A percentile compares a stretch with the other conserved stretches of the same genome.
Evolutionary conservation across 2,113 vertebrate species (phyloP).

Genomic region (Trichomycterus rosablanca): DNA sequence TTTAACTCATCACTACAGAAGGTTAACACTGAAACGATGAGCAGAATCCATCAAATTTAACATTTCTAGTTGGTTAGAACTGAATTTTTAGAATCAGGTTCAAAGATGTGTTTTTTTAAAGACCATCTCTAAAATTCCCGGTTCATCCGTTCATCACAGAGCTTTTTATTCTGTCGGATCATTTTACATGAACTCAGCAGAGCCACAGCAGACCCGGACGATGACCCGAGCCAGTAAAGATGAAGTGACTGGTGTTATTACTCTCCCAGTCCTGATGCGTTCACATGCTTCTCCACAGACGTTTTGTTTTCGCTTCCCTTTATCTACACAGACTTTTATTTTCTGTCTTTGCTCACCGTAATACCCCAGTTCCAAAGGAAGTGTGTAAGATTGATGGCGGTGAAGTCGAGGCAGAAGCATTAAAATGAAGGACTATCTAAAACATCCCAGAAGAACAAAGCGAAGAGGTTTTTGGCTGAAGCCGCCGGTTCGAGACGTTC

Average conservation of each 20-base stretch:
- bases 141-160: too few relatives aligned
- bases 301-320: conserved; percentile 22
- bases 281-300: background rate
- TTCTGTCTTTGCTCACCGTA: conserved; percentile 8
- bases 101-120: too few relatives aligned
- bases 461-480: conserved; percentile 35
- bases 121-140: too few relatives aligned
- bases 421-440: conserved; percentile 29
- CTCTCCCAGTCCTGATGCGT: conserved; percentile 11
- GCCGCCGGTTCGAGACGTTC: conserved; percentile 11
- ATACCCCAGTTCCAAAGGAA: conserved; percentile 25
- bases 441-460: conserved; percentile 29
- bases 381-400: conserved; percentile 32
- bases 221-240: conserved; percentile 23
- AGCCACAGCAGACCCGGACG: conserved; percentile 23
- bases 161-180: conserved; percentile 13
- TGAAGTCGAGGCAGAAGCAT: conserved; percentile 25
- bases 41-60: too few relatives aligned
- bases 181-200: conserved; percentile 11
- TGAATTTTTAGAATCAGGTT: too few relatives aligned
- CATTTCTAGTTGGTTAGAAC: too few relatives aligned
- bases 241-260: conserved; percentile 7
- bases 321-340: conserved; percentile 13
- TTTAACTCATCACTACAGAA: too few relatives aligned
- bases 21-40: too few relatives aligned